Conservation (phyloP, 1,140 invertebrate species). For the Scylla paramamosain region DNA sequence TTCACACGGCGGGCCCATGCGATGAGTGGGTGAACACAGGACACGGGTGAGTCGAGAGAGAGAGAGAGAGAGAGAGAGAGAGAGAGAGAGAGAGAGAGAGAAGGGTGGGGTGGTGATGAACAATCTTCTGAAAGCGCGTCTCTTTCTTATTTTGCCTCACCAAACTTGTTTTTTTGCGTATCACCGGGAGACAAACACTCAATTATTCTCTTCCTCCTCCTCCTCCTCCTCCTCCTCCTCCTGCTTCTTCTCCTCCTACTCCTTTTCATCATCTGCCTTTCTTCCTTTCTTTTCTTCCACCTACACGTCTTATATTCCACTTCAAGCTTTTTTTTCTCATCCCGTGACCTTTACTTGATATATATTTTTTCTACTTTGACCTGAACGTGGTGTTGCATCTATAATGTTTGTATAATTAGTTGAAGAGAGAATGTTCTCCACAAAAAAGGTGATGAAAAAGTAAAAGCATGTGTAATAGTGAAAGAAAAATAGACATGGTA, state of each 20-base stretch:
- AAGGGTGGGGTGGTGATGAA: background rate
- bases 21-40: background rate
- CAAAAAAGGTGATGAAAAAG: background rate
- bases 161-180: conserved; percentile 11
- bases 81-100: conserved; percentile 45
- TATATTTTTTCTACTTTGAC: background rate
- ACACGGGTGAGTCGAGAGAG: conserved; percentile 21
- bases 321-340: background rate
- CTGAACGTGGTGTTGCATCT: background rate
- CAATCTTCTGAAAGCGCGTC: background rate
- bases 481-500: conserved; percentile 24
- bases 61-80: conserved; percentile 55
- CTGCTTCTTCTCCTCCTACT: background rate
- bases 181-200: background rate
- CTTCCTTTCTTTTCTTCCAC: background rate
- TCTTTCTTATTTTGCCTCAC: background rate
- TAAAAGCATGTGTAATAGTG: conserved; percentile 1
- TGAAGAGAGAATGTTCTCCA: background rate
- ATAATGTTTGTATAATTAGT: background rate
- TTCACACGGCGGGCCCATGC: background rate
- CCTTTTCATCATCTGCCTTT: background rate
- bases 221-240: background rate
- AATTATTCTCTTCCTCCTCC: conserved; percentile 9
- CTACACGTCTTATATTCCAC: background rate
- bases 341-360: background rate